Conservation (phyloP, 1,140 invertebrate genomes). For the Drosophila jambulina region DNA sequence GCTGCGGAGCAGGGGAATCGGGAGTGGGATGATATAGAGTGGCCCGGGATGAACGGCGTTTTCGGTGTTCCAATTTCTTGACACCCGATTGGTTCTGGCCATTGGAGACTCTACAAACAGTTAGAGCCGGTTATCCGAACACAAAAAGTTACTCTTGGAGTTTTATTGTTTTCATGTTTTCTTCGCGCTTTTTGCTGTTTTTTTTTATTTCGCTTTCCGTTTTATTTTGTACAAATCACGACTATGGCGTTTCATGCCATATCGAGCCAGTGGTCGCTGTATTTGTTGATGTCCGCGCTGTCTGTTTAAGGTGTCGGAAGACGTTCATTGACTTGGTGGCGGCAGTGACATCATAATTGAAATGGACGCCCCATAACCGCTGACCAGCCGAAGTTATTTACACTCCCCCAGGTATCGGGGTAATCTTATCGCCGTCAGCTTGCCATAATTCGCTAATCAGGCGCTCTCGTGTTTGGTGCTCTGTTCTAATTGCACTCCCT, state of each 20-base stretch:
- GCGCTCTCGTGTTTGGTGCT: constrained; percentile 22
- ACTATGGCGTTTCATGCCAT: constrained; percentile 56
- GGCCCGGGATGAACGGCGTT: constrained; percentile 35
- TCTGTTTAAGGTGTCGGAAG: constrained; percentile 71
- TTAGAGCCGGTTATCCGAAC: constrained; percentile 33
- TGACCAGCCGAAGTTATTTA: constrained; percentile 36
- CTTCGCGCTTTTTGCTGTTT: constrained; percentile 5
- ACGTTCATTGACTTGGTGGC: constrained; percentile 68
- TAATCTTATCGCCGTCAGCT: constrained; percentile 47
- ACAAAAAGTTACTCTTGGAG: constrained; percentile 41
- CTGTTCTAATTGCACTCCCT: constrained; percentile 49
- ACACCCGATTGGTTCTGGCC: constrained; percentile 51
- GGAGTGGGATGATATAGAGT: constrained; percentile 13
- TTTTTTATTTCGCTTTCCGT: constrained; percentile 44
- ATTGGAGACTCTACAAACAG: constrained; percentile 33
- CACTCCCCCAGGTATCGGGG: constrained; percentile 1
- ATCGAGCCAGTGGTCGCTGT: constrained; percentile 41
- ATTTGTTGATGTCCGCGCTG: constrained; percentile 28
- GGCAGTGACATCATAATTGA: constrained; percentile 78
- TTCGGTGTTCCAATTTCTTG: constrained; percentile 51
- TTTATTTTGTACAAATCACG: constrained; percentile 59
- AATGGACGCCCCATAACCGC: constrained; percentile 28
- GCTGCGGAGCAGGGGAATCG: constrained; percentile 1
- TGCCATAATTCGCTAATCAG: constrained; percentile 60
- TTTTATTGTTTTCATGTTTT: constrained; percentile 42